phyloP scores from a whole-genome alignment of 23 tunicate species.

The Trididemnum nubilum region DNA sequence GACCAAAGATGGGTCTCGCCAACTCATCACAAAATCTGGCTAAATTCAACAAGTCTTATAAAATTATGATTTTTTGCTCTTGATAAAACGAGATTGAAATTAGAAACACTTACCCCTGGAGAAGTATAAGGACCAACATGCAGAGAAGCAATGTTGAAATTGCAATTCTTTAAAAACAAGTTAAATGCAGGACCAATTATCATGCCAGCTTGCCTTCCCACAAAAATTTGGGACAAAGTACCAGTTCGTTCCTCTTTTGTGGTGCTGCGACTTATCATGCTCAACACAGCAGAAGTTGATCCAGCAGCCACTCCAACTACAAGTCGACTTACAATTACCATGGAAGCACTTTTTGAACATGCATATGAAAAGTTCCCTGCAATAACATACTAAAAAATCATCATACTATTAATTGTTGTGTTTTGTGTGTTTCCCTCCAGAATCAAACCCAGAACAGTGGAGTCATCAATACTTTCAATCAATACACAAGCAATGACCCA shows the following conservation, averaged over 20 bases:
- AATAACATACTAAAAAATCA: neutral
- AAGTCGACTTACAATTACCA: constrained; percentile 57
- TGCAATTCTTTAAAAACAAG: constrained; percentile 38
- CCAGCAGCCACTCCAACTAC: constrained; percentile 82
- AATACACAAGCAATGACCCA: neutral
- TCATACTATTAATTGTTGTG: neutral
- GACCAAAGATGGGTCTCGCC: no score
- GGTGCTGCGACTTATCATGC: constrained; percentile 58
- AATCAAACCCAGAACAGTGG: neutral
- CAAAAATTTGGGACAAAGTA: constrained; percentile 59
- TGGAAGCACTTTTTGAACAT: constrained; percentile 17
- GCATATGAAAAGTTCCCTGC: constrained; percentile 70
- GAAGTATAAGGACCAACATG: constrained; percentile 43
- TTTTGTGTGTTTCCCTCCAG: neutral
- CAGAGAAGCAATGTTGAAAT: constrained; percentile 52
- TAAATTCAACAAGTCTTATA: no score
- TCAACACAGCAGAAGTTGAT: constrained; percentile 64
- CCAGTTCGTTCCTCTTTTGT: constrained; percentile 61
- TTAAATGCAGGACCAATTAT: constrained; percentile 87
- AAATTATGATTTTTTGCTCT: no score
- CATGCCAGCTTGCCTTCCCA: constrained; percentile 72
- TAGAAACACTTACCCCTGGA: constrained; percentile 62
- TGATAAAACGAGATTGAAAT: no score
- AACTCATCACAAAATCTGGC: no score
- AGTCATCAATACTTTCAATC: neutral